A percentile compares a stretch with the other conserved stretches of the same genome.
Conservation (phyloP, 2,113 vertebrate species). For the Callithrix jacchus region DNA sequence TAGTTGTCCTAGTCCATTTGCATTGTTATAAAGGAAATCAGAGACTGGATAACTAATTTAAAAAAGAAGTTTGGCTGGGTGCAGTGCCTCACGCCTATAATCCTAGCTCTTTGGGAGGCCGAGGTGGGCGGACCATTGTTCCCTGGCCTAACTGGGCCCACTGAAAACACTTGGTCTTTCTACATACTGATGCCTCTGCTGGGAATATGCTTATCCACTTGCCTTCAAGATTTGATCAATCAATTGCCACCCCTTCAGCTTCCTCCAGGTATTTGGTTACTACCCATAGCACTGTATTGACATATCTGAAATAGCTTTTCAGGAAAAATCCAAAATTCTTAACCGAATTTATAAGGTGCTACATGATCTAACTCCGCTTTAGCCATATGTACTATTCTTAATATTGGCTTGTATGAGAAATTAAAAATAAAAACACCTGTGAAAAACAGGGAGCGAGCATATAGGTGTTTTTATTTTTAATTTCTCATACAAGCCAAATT, state of each 20-base stretch:
- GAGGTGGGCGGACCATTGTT: not conserved
- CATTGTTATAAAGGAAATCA: not conserved
- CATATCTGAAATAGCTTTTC: not conserved
- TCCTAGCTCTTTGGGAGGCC: no score
- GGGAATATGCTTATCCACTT: not conserved
- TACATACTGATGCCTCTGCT: not conserved
- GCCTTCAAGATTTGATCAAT: not conserved
- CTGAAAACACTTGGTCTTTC: not conserved
- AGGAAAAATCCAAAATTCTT: constrained; percentile 24
- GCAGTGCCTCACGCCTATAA: no score
- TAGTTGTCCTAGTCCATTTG: not conserved
- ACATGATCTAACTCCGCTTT: not conserved
- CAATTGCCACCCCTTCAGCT: not conserved
- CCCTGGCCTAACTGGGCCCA: not conserved
- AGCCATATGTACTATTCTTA: not conserved
- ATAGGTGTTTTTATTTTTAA: not conserved
- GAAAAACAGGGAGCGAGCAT: not conserved
- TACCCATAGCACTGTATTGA: not conserved
- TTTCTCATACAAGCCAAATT: not conserved
- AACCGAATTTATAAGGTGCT: not conserved
- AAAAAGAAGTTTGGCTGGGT: no score
- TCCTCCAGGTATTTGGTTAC: not conserved
- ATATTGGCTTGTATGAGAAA: not conserved
- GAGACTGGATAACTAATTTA: not conserved
- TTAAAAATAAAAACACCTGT: no score